A percentile compares a stretch with the other conserved stretches of the same genome.
Evolutionary conservation across 2,113 vertebrate species (phyloP).

Genomic region (Datnioides undecimradiatus): DNA sequence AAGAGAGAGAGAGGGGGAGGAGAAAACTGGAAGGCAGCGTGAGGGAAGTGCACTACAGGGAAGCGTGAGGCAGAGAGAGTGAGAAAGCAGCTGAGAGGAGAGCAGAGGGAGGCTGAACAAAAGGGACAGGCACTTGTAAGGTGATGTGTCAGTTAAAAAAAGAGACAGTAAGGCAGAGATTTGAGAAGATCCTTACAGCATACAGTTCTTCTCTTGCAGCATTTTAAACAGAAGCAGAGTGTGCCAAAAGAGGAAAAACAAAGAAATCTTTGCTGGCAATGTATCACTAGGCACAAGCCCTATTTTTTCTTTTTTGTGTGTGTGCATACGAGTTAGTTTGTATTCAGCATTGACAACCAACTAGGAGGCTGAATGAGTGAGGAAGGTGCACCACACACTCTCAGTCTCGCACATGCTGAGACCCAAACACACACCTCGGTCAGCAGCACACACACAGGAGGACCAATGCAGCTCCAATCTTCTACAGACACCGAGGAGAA

Average conservation of each 20-base stretch:
- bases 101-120: conserved; percentile 46
- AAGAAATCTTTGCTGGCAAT: conserved; percentile 42
- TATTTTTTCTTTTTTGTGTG: background rate
- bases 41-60: conserved; percentile 54
- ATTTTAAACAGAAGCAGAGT: conserved; percentile 35
- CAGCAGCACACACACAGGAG: conserved; percentile 58
- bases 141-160: conserved; percentile 54
- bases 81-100: conserved; percentile 54
- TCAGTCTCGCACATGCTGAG: conserved; percentile 63
- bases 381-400: conserved; percentile 59
- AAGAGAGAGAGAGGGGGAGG: conserved; percentile 59
- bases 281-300: conserved; percentile 41
- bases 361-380: conserved; percentile 71
- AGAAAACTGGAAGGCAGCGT: conserved; percentile 57
- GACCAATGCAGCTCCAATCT: conserved; percentile 76
- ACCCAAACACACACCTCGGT: conserved; percentile 50
- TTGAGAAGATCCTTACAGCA: conserved; percentile 26
- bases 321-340: conserved; percentile 50
- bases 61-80: conserved; percentile 47
- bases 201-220: conserved; percentile 20
- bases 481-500: conserved; percentile 72
- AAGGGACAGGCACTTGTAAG: conserved; percentile 69
- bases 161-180: conserved; percentile 17
- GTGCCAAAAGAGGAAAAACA: conserved; percentile 20
- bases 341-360: conserved; percentile 54